Evolutionary conservation across 2,113 vertebrate species (phyloP), one percentile per base, ranked within the genome.

Genomic region (Sapayoa aenigma): DNA sequence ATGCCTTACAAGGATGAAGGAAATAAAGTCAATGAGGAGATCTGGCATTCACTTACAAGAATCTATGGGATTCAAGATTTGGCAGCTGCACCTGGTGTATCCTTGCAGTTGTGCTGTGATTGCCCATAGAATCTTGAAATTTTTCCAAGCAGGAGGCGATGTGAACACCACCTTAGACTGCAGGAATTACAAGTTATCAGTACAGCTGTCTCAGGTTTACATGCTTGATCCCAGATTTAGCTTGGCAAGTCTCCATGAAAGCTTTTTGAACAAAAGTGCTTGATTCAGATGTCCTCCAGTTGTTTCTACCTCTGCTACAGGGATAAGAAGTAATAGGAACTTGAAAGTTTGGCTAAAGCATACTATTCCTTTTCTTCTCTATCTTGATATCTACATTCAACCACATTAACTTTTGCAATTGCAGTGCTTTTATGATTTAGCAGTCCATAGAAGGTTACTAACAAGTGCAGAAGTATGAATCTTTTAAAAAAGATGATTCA

Each of bases 181-280:
- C 85, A 97, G 83, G 87, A 97, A 97, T 97, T 94, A 77, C 93
- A 67, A 86, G 78, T 91, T 96, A 97, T 92, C 69, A 91, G 93
- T 93, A 96, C 41, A 97, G 94, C 77, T 95, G 82, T 96, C 97
- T 94, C 92, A 58, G 49, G 87, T 95, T 97, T 97, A 95, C 94
- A 91, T 96, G 89, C 78, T 62, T 93, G 87, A 97, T 97, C 95
- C 80, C 74, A 93, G 68, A 90, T 86, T 91, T 90, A 93, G n/a
- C 80, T 95, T 97, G 97, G 94, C 94, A 96, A 96, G 88, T 37
- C 35, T 96, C 91, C 69, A 82, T 39, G 69, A 92, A 87, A 95
- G 67, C 74, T 95, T 79, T 96, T 90, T 80, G 76, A 96, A 81
- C 58, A 71, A n/a, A 52, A 80, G 35, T 44, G 4, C 31, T 93